A percentile compares a stretch with the other conserved stretches of the same genome.
These are phyloP conservation scores for Eriocheir sinensis DNA, from an alignment of 1,140 invertebrate genomes.

Conservation along the genomic window DNA sequence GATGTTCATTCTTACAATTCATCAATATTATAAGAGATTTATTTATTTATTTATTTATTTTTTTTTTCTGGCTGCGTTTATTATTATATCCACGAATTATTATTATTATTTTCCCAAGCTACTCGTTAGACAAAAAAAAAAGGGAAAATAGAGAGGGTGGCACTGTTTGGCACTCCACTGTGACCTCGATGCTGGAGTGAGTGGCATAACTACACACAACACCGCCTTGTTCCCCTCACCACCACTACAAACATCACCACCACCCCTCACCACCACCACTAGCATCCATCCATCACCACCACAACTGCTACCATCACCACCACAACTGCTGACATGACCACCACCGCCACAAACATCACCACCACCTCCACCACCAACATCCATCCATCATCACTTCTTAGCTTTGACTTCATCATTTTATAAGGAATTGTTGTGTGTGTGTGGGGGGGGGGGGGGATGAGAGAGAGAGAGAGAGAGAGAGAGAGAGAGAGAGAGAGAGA, in stretches of 20 bases:
- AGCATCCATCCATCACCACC: neutral
- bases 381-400: too few species aligned
- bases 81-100: too few species aligned
- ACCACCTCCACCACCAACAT: neutral
- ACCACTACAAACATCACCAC: too few species aligned
- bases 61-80: too few species aligned
- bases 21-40: too few species aligned
- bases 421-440: neutral
- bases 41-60: too few species aligned
- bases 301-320: neutral
- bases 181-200: constrained; percentile 1
- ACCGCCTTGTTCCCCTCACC: neutral
- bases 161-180: neutral
- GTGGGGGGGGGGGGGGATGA: neutral
- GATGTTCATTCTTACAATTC: too few species aligned
- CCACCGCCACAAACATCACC: neutral
- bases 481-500: neutral
- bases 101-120: too few species aligned
- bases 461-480: neutral
- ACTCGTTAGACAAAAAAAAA: neutral
- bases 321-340: neutral
- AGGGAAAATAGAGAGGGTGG: neutral
- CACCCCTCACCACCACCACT: too few species aligned
- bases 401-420: too few species aligned
- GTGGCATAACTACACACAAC: neutral